Evolutionary conservation across 2,797 vertebrate species (phyloP), one percentile per base, ranked within the genome.

Genomic region (Ara ararauna): DNA sequence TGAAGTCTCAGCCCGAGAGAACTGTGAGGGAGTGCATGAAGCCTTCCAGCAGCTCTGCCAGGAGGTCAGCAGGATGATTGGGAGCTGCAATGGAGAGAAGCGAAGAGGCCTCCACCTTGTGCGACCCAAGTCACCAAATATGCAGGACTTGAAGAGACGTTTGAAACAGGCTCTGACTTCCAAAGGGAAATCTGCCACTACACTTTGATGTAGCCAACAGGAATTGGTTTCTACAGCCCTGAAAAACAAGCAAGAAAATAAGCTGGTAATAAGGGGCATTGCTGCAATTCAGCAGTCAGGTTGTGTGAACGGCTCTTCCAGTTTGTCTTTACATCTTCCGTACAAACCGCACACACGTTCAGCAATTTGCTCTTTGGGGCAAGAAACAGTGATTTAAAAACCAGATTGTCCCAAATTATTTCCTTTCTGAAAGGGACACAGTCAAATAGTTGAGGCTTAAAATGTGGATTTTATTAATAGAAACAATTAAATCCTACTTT

Each of bases 81-180:
- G 98, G 34, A 98, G 98, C 85, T 98, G 98, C n/a, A 99, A 99
- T 0, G 99, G 99, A 2, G 99, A 99, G 98, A 99, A 99, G 62
- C 97, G 99, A 47, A 97, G 98, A 44, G 99, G 99, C 10, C 98
- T 99, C 34, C 99, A 99, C 93, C 98, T 99, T 9, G 98, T 98
- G 45, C 95, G 99, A 45, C 99, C 99, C 85, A 99, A 99, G 74
- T 99, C 99, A 13, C 99, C 99, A 61, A 99, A 99, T 96, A 99
- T 99, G 99, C 99, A 99, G 94, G 99, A 99, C 96, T 93, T 99
- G 87, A 99, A 99, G 97, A 98, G 99, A 95, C 98, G 99, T 30
- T 98, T 99, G 97, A 98, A 98, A 84, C 99, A 99, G 97, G 99
- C 99, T 61, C 98, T 99, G 56, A 99, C 98, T 66, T 99, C 99